Conservation (phyloP, 2,797 vertebrate species). For the Anguilla pacifica region DNA sequence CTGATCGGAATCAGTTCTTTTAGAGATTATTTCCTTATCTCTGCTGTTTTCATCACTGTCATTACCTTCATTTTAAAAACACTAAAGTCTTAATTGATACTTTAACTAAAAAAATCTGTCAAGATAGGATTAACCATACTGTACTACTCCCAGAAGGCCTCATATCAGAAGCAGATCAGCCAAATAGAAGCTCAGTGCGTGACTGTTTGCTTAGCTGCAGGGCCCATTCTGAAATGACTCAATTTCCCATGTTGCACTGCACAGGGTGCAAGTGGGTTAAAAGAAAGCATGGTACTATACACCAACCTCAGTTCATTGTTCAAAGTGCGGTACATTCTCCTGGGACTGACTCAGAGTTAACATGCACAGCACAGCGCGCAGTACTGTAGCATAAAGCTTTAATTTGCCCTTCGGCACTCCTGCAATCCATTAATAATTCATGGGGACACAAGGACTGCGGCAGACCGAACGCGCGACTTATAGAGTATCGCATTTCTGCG, state of each 20-base stretch:
- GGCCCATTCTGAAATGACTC: slow-evolving; percentile 52
- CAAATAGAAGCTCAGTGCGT: slow-evolving; percentile 53
- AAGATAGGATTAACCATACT: slow-evolving; percentile 47
- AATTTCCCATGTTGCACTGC: slow-evolving; percentile 70
- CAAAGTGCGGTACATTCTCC: slow-evolving; percentile 60
- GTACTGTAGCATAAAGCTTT: neutral
- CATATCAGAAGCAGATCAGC: slow-evolving; percentile 75
- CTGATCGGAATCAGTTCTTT: slow-evolving; percentile 21
- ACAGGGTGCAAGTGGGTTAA: slow-evolving; percentile 19
- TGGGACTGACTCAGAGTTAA: slow-evolving; percentile 51
- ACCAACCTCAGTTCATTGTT: slow-evolving; percentile 38
- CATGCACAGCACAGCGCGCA: slow-evolving; percentile 12
- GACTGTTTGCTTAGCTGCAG: neutral
- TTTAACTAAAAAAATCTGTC: slow-evolving; percentile 19
- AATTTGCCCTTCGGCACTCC: neutral
- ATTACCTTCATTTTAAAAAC: slow-evolving; percentile 46
- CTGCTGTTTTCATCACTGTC: slow-evolving; percentile 34
- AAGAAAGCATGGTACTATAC: slow-evolving; percentile 36
- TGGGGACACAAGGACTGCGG: neutral
- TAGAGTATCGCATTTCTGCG: neutral
- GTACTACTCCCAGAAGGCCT: slow-evolving; percentile 74
- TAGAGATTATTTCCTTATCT: slow-evolving; percentile 5
- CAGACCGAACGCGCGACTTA: neutral
- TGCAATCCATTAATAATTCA: neutral
- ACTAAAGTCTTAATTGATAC: slow-evolving; percentile 37